Base-by-base conservation (phyloP, 2,797 vertebrate species). In the Hozukius guyotensis region DNA sequence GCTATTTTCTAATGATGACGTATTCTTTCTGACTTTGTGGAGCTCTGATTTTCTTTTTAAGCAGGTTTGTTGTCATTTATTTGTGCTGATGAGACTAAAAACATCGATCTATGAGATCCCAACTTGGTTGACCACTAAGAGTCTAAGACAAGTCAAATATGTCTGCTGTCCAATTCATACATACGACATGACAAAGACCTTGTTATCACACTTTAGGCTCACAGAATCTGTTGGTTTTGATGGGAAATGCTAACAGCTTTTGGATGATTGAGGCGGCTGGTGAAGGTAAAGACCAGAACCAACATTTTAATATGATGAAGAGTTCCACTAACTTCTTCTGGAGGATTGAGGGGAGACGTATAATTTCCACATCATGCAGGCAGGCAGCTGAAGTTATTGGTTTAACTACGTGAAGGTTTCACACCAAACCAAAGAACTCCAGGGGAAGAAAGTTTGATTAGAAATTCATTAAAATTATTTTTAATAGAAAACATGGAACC, bases 391-490 rank as follows among this genome's bases (percentile, higher is more conserved):
- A 11, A 29, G 12, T 79, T 83, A 77, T 82, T 74, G 59, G 72
- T 64, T 52, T 55, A 74, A 65, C 71, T 59, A 70, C n/a, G 27
- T 71, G 67, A 81, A 69, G 42, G 42, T 46, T 7, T 18, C 16
- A 46, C 42, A 42, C 14, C 14, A 42, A 42, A 16, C 72, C 8
- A 75, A 78, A 83, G 57, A 80, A 88, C 73, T 82, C 0, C 60
- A 75, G 69, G 85, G 79, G 70, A 55, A 2, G 11, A 57, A 42
- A 67, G 56, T 75, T 71, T 85, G 64, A 83, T 87, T 76, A 82
- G 4, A 87, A 83, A 85, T 83, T 86, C 67, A 81, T 80, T 81
- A 31, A 71, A 87, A 81, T 72, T 0, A 53, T 10, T 67, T 78
- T 77, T 63, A 66, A 77, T 73, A 62, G 24, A 70, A 84, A 87